These are phyloP conservation scores for Coreius guichenoti DNA, from an alignment of 2,797 vertebrate genomes.

Conservation along the genomic window DNA sequence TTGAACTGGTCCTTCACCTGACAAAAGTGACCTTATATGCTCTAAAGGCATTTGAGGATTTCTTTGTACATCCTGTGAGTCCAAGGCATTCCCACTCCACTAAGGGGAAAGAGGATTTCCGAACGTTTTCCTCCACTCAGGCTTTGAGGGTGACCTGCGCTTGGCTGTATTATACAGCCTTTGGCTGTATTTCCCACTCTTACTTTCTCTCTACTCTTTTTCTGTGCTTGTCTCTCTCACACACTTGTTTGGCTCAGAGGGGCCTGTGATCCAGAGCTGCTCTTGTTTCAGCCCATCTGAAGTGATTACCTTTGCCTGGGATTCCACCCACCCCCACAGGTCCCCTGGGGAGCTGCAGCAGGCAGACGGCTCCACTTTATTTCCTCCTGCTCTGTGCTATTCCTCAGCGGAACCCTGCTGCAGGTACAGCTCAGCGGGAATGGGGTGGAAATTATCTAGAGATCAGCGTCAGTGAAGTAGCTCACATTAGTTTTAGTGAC, in stretches of 20 bases:
- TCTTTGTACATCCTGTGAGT: conserved; percentile 65
- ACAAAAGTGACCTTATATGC: neutral
- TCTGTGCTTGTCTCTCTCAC: conserved; percentile 22
- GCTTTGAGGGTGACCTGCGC: conserved; percentile 59
- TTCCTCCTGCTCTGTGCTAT: conserved; percentile 36
- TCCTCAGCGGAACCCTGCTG: conserved; percentile 17
- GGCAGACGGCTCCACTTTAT: conserved; percentile 28
- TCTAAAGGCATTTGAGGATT: conserved; percentile 5
- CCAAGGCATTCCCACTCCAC: conserved; percentile 73
- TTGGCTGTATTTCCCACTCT: conserved; percentile 13
- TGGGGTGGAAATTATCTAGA: conserved; percentile 36
- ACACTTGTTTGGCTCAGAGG: conserved; percentile 67
- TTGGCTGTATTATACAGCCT: neutral
- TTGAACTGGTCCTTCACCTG: neutral
- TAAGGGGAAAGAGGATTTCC: conserved; percentile 78
- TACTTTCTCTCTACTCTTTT: conserved; percentile 2
- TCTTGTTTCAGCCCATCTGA: conserved; percentile 74
- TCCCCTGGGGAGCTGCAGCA: conserved; percentile 70
- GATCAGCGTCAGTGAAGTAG: conserved; percentile 22
- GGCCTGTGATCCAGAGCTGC: conserved; percentile 78
- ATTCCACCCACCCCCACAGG: conserved; percentile 79
- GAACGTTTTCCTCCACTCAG: conserved; percentile 59
- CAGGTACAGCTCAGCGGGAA: conserved; percentile 42
- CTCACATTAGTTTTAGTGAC: conserved; percentile 45
- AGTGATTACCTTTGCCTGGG: conserved; percentile 81